Percentiles rank a stretch among this genome's conserved stretches.
phyloP scores from a whole-genome alignment of 2,113 vertebrate genomes.

The Tauraco erythrolophus region DNA sequence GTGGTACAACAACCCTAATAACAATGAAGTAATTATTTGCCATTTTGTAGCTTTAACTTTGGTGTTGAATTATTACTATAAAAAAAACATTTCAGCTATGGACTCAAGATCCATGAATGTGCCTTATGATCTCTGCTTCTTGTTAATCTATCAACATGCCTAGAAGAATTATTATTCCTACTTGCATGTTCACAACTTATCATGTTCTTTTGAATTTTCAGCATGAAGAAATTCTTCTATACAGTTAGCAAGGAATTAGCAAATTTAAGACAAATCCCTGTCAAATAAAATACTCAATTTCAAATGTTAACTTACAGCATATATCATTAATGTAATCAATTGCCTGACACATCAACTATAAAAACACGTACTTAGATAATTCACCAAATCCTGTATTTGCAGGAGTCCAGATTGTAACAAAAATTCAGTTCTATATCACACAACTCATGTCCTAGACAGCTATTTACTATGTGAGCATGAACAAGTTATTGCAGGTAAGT shows the following conservation, averaged over 20 bases:
- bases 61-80: background rate
- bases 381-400: background rate
- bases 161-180: background rate
- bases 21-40: background rate
- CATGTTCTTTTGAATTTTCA: background rate
- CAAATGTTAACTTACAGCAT: background rate
- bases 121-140: background rate
- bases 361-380: background rate
- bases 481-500: background rate
- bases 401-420: background rate
- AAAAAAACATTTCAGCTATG: background rate
- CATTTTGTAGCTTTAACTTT: background rate
- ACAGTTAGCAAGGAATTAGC: background rate
- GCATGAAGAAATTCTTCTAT: background rate
- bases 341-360: background rate
- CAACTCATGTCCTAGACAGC: background rate
- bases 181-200: background rate
- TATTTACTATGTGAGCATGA: background rate
- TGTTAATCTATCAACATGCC: background rate
- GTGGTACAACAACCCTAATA: background rate
- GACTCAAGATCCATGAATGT: background rate
- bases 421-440: background rate
- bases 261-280: background rate
- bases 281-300: background rate
- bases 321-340: background rate